Evolutionary conservation across 2,888 invertebrate genomes (phyloP).

Genomic region (Eumerus sabulonum): DNA sequence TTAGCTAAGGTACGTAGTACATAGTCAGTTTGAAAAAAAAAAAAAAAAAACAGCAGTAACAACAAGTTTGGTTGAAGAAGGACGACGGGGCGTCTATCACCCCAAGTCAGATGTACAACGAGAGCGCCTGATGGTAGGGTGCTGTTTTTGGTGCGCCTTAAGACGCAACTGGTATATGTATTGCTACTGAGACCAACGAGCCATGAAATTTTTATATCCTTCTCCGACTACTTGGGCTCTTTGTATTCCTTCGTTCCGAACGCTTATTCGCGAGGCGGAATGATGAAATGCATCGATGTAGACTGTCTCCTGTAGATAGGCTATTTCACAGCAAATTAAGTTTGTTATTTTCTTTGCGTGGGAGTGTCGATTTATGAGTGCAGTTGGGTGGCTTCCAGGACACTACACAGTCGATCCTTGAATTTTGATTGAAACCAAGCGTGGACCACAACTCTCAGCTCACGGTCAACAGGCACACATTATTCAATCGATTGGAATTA

Average conservation of each 20-base stretch:
- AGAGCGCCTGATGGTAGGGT: constrained; percentile 11
- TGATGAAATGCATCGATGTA: too few relatives aligned
- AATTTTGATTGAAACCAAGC: constrained; percentile 35
- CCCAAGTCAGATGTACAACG: constrained; percentile 17
- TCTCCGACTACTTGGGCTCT: constrained; percentile 18
- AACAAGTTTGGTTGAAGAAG: too few relatives aligned
- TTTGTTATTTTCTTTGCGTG: constrained; percentile 45
- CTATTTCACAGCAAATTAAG: constrained; percentile 67
- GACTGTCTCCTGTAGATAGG: constrained; percentile 43
- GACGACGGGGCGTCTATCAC: constrained; percentile 56
- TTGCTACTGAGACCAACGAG: constrained; percentile 54
- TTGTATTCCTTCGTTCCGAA: too few relatives aligned
- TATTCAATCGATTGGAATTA: constrained; percentile 68
- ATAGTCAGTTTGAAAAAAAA: not conserved
- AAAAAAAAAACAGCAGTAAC: too few relatives aligned
- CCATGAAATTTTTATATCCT: constrained; percentile 64
- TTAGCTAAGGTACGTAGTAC: not conserved
- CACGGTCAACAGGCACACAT: constrained; percentile 66
- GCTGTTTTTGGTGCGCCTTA: constrained; percentile 21
- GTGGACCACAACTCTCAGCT: too few relatives aligned
- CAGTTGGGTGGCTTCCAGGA: constrained; percentile 58
- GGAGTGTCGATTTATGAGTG: constrained; percentile 65
- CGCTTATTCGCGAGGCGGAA: too few relatives aligned
- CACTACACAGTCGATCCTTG: constrained; percentile 29
- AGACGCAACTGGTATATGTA: constrained; percentile 59